phyloP scores from a whole-genome alignment of 2,888 invertebrate genomes.

The Cordilura impudica region DNA sequence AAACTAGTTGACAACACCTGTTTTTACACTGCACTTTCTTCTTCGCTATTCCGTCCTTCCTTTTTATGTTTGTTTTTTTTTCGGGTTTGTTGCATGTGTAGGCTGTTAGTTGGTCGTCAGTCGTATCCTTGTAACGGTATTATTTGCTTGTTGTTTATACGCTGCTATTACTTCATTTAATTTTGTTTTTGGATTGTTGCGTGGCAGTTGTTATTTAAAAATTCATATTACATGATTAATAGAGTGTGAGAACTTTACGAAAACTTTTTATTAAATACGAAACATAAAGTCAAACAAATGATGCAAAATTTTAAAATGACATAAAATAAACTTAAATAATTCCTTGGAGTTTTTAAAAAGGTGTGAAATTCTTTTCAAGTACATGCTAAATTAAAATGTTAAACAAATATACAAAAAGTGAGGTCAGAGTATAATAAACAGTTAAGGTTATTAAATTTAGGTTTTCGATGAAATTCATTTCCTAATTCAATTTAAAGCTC shows the following conservation, averaged over 20 bases:
- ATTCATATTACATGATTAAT: conserved; percentile 39
- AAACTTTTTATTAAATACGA: neutral
- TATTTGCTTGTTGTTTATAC: conserved; percentile 22
- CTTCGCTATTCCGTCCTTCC: conserved; percentile 2
- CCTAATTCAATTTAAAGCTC: too few species aligned
- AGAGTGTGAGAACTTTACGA: conserved; percentile 22
- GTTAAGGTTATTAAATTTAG: too few species aligned
- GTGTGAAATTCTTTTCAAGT: neutral
- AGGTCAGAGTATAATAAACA: too few species aligned
- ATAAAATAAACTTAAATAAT: neutral
- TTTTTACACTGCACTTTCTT: neutral
- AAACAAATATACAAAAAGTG: too few species aligned
- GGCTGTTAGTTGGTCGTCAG: conserved; percentile 28
- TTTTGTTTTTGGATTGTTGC: neutral
- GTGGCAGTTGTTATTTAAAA: conserved; percentile 34
- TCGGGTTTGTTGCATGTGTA: neutral
- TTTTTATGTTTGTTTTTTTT: neutral
- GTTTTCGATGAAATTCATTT: too few species aligned
- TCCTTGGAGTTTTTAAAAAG: neutral
- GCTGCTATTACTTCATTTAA: neutral
- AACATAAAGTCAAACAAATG: neutral
- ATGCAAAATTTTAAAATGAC: conserved; percentile 12
- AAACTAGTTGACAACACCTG: neutral
- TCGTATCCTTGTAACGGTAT: conserved; percentile 55
- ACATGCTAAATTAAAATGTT: too few species aligned